Evolutionary conservation across 2,797 vertebrate species (phyloP), one percentile per base, ranked within the genome.

Genomic region (Hippocampus kuda): DNA sequence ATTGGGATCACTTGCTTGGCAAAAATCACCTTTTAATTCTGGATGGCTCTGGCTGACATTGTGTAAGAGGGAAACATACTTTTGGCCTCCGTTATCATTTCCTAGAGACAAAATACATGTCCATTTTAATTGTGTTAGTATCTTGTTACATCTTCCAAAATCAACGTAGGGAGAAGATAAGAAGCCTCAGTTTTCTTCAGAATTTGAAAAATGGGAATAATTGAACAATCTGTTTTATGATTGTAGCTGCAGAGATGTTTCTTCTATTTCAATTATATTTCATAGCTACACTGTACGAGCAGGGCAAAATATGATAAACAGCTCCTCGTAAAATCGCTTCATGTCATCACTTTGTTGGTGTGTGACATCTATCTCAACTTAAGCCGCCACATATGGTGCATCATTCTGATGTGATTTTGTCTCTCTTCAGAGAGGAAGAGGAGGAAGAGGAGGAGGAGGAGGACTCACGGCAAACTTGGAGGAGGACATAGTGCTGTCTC

Each of bases 381-480:
- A 22, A 22, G 20, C 8, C 6, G 8, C 51, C 51, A 53, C 20
- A 53, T 22, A 53, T 20, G 20, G 20, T 53, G 4, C 51, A 20
- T 8, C 6, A 22, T 53, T 22, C 51, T 53, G 38, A 38, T 38
- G 3, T 38, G 1, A 42, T 41, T 41, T 42, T 41, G 20, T 11
- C 13, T 42, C 15, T 48, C 42, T 48, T 46, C n/a, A 46, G 44
- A 70, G 24, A 57, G 30, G 38, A 51, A 41, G 13, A 30, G 3
- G n/a, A 57, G 30, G 26, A 51, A 24, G 12, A 46, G 44, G 44
- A 46, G 44, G 12, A 15, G 20, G 16, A 53, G 1, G 15, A 24
- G 22, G 67, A 87, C 89, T 88, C 78, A 92, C 89, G 44, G 70
- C 70, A 81, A 22, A 90, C 84, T 8, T 65, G 70, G 2, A 91